Percentiles rank a stretch among this genome's conserved stretches.
phyloP scores from a whole-genome alignment of 2,797 vertebrate species.

The Onychomys leucogaster region DNA sequence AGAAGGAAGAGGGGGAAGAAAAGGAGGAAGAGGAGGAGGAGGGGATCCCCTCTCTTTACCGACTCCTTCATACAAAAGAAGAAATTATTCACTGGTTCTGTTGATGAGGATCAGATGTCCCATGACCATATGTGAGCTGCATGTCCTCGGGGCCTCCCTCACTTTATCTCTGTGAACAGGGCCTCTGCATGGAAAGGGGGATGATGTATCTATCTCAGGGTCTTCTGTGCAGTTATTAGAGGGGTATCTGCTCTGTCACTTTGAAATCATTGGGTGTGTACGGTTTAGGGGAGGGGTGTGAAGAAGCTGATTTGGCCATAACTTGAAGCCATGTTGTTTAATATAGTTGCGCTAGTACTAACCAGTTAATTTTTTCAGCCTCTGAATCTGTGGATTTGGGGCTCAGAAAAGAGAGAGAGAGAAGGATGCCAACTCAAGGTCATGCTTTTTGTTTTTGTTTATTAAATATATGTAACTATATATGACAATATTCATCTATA shows the following conservation, averaged over 20 bases:
- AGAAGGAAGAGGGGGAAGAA: too few species aligned
- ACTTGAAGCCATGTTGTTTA: not conserved
- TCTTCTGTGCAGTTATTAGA: not conserved
- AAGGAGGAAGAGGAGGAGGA: not conserved
- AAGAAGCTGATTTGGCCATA: not conserved
- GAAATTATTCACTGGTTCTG: not conserved
- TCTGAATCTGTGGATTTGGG: not conserved
- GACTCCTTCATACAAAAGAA: not conserved
- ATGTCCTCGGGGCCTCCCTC: not conserved
- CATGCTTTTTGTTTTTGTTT: not conserved
- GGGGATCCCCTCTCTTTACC: not conserved
- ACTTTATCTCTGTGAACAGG: not conserved
- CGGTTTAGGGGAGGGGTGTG: not conserved
- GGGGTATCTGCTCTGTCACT: not conserved
- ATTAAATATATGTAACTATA: not conserved
- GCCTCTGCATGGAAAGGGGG: not conserved
- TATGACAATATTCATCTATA: not conserved
- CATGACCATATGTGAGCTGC: accelerated
- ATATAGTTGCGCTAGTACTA: not conserved
- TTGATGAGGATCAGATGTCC: not conserved
- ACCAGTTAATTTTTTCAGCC: not conserved
- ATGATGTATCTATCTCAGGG: not conserved
- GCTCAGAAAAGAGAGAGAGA: not conserved
- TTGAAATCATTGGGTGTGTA: not conserved
- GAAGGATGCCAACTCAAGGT: not conserved